phyloP scores from a whole-genome alignment of 2,888 invertebrate species.

The Copidosoma aretas region DNA sequence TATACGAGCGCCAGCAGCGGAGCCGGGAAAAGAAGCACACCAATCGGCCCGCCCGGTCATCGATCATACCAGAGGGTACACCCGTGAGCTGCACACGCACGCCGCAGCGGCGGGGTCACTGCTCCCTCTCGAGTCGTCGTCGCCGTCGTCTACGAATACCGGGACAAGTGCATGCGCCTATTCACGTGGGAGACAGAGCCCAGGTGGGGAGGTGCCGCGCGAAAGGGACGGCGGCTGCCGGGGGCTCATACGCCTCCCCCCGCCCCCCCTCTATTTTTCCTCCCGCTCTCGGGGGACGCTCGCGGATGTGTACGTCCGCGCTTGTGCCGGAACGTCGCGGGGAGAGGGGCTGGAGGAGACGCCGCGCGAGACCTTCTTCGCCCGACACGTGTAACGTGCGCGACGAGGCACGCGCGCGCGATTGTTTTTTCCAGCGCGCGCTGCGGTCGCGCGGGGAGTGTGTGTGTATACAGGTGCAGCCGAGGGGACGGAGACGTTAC shows the following conservation, averaged over 20 bases:
- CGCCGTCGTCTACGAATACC: conserved; percentile 45
- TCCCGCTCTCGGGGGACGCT: conserved; percentile 6
- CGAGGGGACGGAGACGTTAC: no score
- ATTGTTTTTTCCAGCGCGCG: conserved; percentile 47
- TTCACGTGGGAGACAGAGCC: conserved; percentile 40
- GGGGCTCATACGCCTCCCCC: conserved; percentile 15
- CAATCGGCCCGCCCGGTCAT: no score
- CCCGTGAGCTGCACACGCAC: background rate
- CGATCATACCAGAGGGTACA: no score
- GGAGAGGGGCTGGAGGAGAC: conserved; percentile 54
- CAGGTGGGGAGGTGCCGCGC: conserved; percentile 22
- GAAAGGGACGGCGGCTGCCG: conserved; percentile 26
- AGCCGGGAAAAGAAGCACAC: no score
- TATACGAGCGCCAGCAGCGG: no score
- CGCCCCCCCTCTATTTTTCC: conserved; percentile 14
- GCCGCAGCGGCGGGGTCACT: conserved; percentile 50
- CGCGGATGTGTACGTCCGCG: conserved; percentile 41
- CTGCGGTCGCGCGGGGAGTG: no score
- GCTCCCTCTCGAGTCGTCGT: conserved; percentile 51
- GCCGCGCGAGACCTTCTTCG: conserved; percentile 23
- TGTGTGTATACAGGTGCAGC: conserved; percentile 6
- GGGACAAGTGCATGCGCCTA: conserved; percentile 43
- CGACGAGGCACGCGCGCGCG: conserved; percentile 53
- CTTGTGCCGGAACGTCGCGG: conserved; percentile 48
- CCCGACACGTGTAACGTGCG: conserved; percentile 11